These are phyloP conservation scores for Micrasema longulum DNA, from an alignment of 1,140 invertebrate genomes.

Conservation along the genomic window DNA sequence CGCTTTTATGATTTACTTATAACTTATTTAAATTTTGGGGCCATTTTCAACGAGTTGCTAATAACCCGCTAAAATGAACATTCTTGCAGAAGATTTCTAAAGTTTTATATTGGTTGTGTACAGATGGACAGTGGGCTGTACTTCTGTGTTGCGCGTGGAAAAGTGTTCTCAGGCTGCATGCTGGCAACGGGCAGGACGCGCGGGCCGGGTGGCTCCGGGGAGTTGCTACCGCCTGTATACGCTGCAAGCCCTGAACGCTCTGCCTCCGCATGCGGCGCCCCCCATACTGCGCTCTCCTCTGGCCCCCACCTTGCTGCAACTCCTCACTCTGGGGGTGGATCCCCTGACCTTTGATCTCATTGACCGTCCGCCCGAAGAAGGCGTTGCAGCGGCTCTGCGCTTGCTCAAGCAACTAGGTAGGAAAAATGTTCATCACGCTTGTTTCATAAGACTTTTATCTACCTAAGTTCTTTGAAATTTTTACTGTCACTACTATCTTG, in stretches of 20 bases:
- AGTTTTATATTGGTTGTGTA: too few relatives aligned
- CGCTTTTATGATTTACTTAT: too few relatives aligned
- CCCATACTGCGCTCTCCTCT: conserved; percentile 88
- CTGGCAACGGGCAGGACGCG: conserved; percentile 91
- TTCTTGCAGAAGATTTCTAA: too few relatives aligned
- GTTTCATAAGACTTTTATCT: too few relatives aligned
- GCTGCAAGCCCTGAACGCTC: conserved; percentile 75
- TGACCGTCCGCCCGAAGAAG: conserved; percentile 83
- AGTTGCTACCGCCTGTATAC: conserved; percentile 89
- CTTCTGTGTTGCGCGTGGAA: conserved; percentile 87
- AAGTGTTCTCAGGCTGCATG: conserved; percentile 92
- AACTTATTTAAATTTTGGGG: too few relatives aligned
- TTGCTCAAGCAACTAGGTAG: conserved; percentile 80
- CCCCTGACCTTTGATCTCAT: conserved; percentile 91
- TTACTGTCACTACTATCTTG: not conserved
- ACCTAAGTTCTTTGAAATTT: not conserved
- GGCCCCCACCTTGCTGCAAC: conserved; percentile 81
- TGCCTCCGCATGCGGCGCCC: conserved; percentile 80
- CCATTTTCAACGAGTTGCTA: too few relatives aligned
- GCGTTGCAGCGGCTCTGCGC: conserved; percentile 75
- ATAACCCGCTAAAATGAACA: too few relatives aligned
- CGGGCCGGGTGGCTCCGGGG: conserved; percentile 87
- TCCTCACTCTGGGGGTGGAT: conserved; percentile 87
- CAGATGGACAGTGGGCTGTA: conserved; percentile 81
- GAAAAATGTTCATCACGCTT: too few relatives aligned